Percentiles rank a stretch among this genome's conserved stretches.
Conservation (phyloP, 2,888 invertebrate genomes). For the Drosophila hawaiiensis region DNA sequence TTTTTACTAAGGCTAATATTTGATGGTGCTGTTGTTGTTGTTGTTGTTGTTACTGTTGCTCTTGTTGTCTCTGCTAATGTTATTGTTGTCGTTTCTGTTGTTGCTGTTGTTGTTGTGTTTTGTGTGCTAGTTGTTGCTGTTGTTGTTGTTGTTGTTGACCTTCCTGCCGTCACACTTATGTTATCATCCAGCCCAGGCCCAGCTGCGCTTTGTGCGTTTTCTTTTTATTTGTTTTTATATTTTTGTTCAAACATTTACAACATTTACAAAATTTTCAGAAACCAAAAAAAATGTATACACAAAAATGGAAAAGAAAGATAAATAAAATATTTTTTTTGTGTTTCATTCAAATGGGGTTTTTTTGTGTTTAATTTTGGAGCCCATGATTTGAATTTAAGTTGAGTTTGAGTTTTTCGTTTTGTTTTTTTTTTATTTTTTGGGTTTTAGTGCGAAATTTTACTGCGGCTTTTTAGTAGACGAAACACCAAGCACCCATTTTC, state of each 20-base stretch:
- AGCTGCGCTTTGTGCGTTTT: slow-evolving; percentile 82
- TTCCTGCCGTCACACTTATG: slow-evolving; percentile 88
- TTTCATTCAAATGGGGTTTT: slow-evolving; percentile 53
- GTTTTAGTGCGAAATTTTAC: slow-evolving; percentile 77
- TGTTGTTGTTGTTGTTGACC: slow-evolving; percentile 85
- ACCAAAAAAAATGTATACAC: slow-evolving; percentile 59
- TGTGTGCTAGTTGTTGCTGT: slow-evolving; percentile 59
- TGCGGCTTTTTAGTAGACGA: slow-evolving; percentile 74
- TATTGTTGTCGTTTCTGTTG: slow-evolving; percentile 46
- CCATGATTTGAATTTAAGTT: slow-evolving; percentile 53
- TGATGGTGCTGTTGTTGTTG: slow-evolving; percentile 25
- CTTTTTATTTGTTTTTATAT: slow-evolving; percentile 49
- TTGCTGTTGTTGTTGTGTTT: slow-evolving; percentile 79
- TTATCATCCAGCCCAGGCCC: slow-evolving; percentile 81
- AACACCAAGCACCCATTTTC: slow-evolving; percentile 73
- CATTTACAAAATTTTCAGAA: slow-evolving; percentile 68
- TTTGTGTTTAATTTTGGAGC: slow-evolving; percentile 55
- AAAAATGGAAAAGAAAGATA: slow-evolving; percentile 70
- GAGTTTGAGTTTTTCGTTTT: slow-evolving; percentile 14
- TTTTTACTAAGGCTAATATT: slow-evolving; percentile 47
- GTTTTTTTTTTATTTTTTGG: slow-evolving; percentile 15
- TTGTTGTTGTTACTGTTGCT: slow-evolving; percentile 20
- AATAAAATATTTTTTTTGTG: slow-evolving; percentile 51
- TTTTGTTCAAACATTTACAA: slow-evolving; percentile 68
- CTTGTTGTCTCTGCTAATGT: slow-evolving; percentile 32